A percentile compares a stretch with the other conserved stretches of the same genome.
Conservation (phyloP, 2,113 vertebrate species). For the Pimephales promelas region DNA sequence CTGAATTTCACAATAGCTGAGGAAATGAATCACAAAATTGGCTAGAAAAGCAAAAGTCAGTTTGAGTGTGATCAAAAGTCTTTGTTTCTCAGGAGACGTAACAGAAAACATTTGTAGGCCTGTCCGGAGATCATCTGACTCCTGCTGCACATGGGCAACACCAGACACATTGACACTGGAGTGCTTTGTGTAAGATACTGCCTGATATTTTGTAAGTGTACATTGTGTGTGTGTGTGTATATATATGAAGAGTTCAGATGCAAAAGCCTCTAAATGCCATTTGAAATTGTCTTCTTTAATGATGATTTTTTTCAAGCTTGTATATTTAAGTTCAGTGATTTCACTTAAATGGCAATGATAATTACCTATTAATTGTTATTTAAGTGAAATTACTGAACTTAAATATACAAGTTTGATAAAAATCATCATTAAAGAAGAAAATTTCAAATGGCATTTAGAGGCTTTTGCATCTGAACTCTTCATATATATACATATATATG, state of each 20-base stretch:
- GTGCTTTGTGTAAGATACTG: not conserved
- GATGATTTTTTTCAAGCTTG: too few species aligned
- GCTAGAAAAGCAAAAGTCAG: constrained; percentile 10
- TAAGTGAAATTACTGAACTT: too few species aligned
- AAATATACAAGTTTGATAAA: too few species aligned
- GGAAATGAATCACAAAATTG: constrained; percentile 18
- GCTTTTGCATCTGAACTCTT: too few species aligned
- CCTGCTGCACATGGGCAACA: not conserved
- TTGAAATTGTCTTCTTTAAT: too few species aligned
- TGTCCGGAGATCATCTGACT: constrained; percentile 29
- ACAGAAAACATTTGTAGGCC: constrained; percentile 21
- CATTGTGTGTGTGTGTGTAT: not conserved
- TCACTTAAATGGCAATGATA: too few species aligned
- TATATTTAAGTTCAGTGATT: too few species aligned
- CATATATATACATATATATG: not conserved
- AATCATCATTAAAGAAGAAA: too few species aligned
- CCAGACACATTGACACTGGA: not conserved
- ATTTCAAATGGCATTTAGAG: too few species aligned
- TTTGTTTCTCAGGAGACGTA: constrained; percentile 22
- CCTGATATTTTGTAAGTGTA: not conserved
- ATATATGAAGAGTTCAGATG: too few species aligned
- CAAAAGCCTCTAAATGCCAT: too few species aligned
- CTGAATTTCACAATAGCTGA: constrained; percentile 7
- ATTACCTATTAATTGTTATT: too few species aligned
- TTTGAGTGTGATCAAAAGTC: constrained; percentile 3